Conservation (phyloP, 2,888 invertebrate genomes). For the Herminia tarsipennalis region DNA sequence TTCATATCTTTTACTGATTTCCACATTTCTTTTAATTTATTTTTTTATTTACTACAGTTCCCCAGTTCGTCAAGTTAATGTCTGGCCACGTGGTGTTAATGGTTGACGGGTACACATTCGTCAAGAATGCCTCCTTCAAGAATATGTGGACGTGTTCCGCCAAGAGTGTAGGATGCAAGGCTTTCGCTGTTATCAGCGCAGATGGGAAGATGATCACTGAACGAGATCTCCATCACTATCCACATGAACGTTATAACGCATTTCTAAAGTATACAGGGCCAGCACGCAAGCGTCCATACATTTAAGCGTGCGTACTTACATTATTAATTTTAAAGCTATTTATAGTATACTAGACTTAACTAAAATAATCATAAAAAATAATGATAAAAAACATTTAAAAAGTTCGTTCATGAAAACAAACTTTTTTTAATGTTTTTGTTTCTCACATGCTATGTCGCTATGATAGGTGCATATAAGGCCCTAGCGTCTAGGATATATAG, state of each 20-base stretch:
- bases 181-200: conserved; percentile 1
- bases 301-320: no score
- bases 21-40: neutral
- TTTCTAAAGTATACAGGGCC: no score
- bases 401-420: no score
- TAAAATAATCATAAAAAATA: no score
- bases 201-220: neutral
- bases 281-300: no score
- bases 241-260: neutral
- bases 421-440: no score
- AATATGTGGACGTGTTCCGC: conserved; percentile 11
- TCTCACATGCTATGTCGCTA: no score
- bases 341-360: no score
- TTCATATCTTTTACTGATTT: neutral
- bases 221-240: neutral
- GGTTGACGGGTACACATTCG: conserved; percentile 6
- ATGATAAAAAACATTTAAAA: no score
- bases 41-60: conserved; percentile 14
- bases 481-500: no score
- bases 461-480: no score
- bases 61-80: conserved; percentile 17
- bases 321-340: no score
- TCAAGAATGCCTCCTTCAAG: neutral
- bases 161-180: conserved; percentile 1
- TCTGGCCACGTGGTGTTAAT: conserved; percentile 17